Conservation (phyloP, 2,113 vertebrate genomes). For the Sapajus apella region DNA sequence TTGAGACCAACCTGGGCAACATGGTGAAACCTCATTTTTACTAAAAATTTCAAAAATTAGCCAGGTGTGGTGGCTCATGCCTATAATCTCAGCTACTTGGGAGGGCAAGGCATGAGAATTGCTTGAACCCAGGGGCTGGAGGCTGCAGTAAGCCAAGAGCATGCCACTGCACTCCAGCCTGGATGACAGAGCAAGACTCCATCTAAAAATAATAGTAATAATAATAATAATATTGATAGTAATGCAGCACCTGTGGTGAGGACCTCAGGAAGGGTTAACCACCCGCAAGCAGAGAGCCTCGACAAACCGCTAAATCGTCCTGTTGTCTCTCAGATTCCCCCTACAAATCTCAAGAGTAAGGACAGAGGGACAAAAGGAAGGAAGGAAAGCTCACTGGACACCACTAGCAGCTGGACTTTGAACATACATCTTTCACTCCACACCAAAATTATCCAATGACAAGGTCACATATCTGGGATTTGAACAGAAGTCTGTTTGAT, state of each 20-base stretch:
- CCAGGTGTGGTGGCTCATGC: too few relatives aligned
- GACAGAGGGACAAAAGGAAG: background rate
- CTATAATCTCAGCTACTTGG: too few relatives aligned
- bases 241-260: background rate
- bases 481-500: background rate
- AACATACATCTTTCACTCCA: background rate
- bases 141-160: too few relatives aligned
- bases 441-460: background rate
- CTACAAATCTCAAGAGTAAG: background rate
- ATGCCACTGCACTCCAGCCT: too few relatives aligned
- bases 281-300: background rate
- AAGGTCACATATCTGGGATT: background rate
- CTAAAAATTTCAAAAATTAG: too few relatives aligned
- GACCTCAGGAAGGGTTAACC: background rate
- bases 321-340: background rate
- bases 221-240: too few relatives aligned
- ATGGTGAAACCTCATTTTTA: too few relatives aligned
- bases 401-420: background rate
- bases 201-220: too few relatives aligned
- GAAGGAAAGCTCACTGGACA: background rate
- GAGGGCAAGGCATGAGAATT: too few relatives aligned
- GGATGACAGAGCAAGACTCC: too few relatives aligned
- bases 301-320: background rate
- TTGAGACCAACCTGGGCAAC: too few relatives aligned
- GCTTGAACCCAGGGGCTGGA: too few relatives aligned